Percentiles rank a stretch among this genome's conserved stretches.
Evolutionary conservation across 1,140 invertebrate genomes (phyloP).

Genomic region (Ceratosolen solmsi): DNA sequence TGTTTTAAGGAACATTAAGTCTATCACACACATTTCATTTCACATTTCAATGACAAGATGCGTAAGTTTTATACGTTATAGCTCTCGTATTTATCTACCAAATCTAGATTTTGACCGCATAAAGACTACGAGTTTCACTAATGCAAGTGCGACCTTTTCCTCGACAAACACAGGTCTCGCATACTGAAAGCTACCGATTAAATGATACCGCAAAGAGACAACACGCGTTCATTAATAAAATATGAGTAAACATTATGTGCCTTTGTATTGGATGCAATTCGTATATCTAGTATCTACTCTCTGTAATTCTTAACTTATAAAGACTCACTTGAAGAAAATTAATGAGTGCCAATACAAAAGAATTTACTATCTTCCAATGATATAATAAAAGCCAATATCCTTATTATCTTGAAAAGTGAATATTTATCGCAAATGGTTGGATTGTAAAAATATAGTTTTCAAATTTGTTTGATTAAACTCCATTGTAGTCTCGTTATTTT

Average conservation of each 20-base stretch:
- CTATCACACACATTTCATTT: not conserved
- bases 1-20: no score
- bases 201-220: not conserved
- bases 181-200: slow-evolving; percentile 23
- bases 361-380: no score
- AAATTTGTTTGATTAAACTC: not conserved
- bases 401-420: no score
- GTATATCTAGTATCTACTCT: not conserved
- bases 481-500: no score
- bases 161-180: not conserved
- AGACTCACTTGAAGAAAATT: not conserved
- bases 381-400: no score
- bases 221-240: slow-evolving; percentile 45
- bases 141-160: slow-evolving; percentile 36
- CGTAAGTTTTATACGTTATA: not conserved
- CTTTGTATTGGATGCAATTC: slow-evolving; percentile 3
- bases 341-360: not conserved
- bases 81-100: not conserved
- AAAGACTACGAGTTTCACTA: not conserved
- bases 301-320: not conserved
- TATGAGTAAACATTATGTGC: slow-evolving; percentile 9
- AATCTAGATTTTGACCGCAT: not conserved
- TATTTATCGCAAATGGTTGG: no score
- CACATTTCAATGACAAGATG: not conserved
- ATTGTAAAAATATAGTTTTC: no score